Evolutionary conservation across 37 sponge, comb jelly and placozoan genomes (phyloP).

Genomic region (Ianthella basta): DNA sequence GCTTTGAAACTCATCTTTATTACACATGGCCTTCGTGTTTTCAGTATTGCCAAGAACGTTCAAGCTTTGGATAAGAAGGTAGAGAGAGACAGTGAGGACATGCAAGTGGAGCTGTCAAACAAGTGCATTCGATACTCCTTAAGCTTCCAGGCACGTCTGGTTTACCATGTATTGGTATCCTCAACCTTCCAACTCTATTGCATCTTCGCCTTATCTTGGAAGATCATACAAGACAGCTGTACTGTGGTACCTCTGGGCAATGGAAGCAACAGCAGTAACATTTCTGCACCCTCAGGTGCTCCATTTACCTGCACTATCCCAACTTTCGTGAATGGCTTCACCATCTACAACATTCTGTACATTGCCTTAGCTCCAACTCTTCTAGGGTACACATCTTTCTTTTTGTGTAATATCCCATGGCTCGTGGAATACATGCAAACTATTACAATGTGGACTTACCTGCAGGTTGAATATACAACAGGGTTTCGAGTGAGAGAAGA

Average conservation of each 20-base stretch:
- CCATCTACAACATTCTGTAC: constrained; percentile 14
- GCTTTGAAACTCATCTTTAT: neutral
- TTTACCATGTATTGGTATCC: neutral
- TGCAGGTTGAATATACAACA: no score
- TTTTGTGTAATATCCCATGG: neutral
- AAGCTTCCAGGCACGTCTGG: neutral
- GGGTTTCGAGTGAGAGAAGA: no score
- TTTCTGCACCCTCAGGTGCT: neutral
- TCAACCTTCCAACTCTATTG: neutral
- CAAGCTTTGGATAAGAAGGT: constrained; percentile 5
- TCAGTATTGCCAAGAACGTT: neutral
- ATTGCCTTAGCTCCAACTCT: neutral
- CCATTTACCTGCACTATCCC: neutral
- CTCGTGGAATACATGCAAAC: neutral
- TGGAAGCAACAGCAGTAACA: neutral
- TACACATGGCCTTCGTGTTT: neutral
- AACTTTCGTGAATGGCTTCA: neutral
- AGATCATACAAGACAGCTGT: constrained; percentile 6
- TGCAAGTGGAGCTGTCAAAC: neutral
- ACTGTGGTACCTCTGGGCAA: neutral
- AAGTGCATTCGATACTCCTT: neutral
- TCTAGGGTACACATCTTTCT: neutral
- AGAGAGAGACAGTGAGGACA: neutral
- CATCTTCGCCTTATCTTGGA: constrained; percentile 3
- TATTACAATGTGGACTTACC: neutral